phyloP scores from a whole-genome alignment of 2,888 invertebrate species.

The Deladenus siricidicola region DNA sequence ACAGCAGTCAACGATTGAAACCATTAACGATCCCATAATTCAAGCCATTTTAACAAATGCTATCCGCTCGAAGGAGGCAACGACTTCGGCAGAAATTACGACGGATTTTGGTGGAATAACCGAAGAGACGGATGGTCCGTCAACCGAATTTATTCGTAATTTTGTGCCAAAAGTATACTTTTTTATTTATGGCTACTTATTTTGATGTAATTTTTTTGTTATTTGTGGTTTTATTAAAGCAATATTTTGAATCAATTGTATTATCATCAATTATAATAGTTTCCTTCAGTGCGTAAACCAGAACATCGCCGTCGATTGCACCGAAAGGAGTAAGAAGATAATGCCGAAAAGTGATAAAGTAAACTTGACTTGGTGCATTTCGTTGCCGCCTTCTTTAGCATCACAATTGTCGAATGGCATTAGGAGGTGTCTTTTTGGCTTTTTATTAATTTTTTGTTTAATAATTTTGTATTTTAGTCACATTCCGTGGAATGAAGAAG shows the following conservation, averaged over 20 bases:
- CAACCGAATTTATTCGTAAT: conserved; percentile 7
- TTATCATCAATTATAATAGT: too few species aligned
- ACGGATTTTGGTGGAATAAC: neutral
- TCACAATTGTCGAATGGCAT: neutral
- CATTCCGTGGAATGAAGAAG: conserved; percentile 26
- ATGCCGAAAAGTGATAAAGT: too few species aligned
- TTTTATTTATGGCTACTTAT: too few species aligned
- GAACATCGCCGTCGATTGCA: neutral
- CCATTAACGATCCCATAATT: conserved; percentile 39
- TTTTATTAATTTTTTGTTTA: neutral
- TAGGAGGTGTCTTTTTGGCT: neutral
- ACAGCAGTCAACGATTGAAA: conserved; percentile 21
- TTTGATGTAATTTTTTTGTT: neutral
- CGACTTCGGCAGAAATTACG: too few species aligned
- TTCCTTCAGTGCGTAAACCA: neutral
- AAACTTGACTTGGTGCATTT: neutral
- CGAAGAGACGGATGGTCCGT: neutral
- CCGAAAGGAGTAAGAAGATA: too few species aligned
- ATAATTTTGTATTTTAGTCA: neutral
- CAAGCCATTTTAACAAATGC: conserved; percentile 34
- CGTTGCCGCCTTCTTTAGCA: neutral
- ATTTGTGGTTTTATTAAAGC: neutral
- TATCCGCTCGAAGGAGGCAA: neutral
- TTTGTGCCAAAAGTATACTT: conserved; percentile 18
- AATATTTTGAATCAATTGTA: too few species aligned